Base-by-base conservation (phyloP, 2,113 vertebrate species). In the Poeciliopsis occidentalis region DNA sequence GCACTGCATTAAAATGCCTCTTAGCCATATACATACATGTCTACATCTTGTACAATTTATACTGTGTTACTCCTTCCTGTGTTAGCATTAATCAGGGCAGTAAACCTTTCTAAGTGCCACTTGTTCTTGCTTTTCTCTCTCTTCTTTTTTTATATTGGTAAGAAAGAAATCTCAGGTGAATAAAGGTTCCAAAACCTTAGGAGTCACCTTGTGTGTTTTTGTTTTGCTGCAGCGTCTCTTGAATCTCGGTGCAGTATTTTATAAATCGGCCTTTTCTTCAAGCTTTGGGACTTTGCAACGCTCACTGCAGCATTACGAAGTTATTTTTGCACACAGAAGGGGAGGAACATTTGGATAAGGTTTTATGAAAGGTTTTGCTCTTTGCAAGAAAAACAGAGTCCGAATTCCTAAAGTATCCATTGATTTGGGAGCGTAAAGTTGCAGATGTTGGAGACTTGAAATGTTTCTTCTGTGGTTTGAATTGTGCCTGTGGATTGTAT, bases 111-210 rank as follows among this genome's bases (percentile, higher is more conserved):
- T 63, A 87, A 88, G 85, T 88, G 85, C 85, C 81, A 72, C 82
- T 69, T 26, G 41, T 66, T 87, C 64, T 78, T 60, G 27, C 70
- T 70, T 29, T 57, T 80, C 41, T 74, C 64, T 66, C 57, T 79
- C 10, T 79, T 82, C 66, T 66, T 27, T 72, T 34, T 39, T n/a
- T n/a, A n/a, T n/a, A 27, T 79, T 12, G 80, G 81, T 89, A 34
- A 73, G 39, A 85, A 79, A 85, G 10, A 76, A 85, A 76, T 88
- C 92, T 93, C 90, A 92, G 90, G 92, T 90, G 85, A 79, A 83
- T 88, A 54, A 76, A 41, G 81, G 74, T 85, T 68, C 64, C 32
- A 44, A 67, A 75, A 85, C 80, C 81, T 84, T 71, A 75, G 64
- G 0, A 71, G 27, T 88, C 72, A 81, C 86, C 73, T 0, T 57